Conservation (phyloP, 2,888 invertebrate species). For the Athalia circularis region DNA sequence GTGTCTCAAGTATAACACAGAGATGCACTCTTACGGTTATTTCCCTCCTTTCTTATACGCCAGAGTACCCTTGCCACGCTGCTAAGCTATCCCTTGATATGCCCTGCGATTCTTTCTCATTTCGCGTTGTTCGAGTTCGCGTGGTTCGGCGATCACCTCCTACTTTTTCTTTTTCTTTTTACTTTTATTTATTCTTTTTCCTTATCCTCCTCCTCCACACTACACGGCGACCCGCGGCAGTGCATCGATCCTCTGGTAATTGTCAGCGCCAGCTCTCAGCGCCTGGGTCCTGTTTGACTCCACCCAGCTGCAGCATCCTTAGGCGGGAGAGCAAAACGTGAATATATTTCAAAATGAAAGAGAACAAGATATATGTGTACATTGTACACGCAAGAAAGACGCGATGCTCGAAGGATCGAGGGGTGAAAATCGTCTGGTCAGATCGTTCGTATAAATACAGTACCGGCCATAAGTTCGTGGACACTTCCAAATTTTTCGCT, state of each 20-base stretch:
- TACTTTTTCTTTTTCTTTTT: background rate
- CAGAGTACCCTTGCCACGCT: background rate
- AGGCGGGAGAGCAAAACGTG: constrained; percentile 58
- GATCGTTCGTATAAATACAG: too few species aligned
- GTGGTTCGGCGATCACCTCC: constrained; percentile 11
- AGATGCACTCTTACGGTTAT: too few species aligned
- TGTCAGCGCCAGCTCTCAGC: constrained; percentile 70
- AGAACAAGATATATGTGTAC: background rate
- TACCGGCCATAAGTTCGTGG: too few species aligned
- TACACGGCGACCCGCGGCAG: constrained; percentile 63
- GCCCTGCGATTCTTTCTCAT: background rate
- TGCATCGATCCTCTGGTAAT: constrained; percentile 72
- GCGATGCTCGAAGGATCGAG: too few species aligned
- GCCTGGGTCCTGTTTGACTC: constrained; percentile 51
- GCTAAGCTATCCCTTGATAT: background rate
- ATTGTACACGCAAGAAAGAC: background rate
- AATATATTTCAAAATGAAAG: constrained; percentile 65
- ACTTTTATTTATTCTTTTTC: background rate
- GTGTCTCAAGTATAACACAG: background rate
- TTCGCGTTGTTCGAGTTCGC: background rate
- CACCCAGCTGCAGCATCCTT: background rate
- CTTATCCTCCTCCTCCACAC: background rate
- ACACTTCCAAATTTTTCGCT: too few species aligned
- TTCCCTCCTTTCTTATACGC: too few species aligned
- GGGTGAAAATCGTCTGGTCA: too few species aligned